Percentiles rank a stretch among this genome's conserved stretches.
Evolutionary conservation across 2,113 vertebrate genomes (phyloP).

Genomic region (Oenanthe oenanthe): DNA sequence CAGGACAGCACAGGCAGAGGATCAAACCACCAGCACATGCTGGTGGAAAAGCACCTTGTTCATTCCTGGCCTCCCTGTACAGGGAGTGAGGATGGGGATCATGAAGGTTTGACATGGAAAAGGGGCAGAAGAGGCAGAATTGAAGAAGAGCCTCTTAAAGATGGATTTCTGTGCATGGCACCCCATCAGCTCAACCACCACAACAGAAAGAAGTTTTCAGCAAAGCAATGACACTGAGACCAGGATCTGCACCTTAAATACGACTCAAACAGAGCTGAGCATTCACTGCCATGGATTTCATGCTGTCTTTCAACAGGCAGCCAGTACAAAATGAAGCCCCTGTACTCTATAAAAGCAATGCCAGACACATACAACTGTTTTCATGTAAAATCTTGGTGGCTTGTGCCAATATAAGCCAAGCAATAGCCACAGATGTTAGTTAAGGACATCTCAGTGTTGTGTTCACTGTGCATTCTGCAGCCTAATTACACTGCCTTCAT

Average conservation of each 20-base stretch:
- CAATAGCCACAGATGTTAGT: constrained; percentile 48
- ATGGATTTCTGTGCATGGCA: not conserved
- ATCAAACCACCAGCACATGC: not conserved
- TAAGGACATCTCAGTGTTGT: constrained; percentile 46
- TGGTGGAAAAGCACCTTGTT: not conserved
- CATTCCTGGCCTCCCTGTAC: not conserved
- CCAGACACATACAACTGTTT: not conserved
- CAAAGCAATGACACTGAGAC: not conserved
- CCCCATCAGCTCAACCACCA: not conserved
- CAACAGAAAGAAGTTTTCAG: not conserved
- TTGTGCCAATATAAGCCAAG: constrained; percentile 34
- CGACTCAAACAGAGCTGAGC: not conserved
- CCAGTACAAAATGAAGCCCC: not conserved
- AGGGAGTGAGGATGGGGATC: not conserved
- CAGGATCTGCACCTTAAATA: not conserved
- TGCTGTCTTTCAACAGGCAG: not conserved
- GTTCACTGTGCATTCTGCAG: constrained; percentile 29
- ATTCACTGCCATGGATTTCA: not conserved
- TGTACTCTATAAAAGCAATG: not conserved
- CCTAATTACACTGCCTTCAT: constrained; percentile 57
- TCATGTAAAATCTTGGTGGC: constrained; percentile 4
- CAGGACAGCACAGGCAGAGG: not conserved
- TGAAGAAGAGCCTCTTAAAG: not conserved
- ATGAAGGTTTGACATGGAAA: accelerated
- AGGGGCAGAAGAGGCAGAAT: no score